These are phyloP conservation scores for Silurus lanzhouensis DNA, from an alignment of 2,797 vertebrate genomes.

Conservation along the genomic window DNA sequence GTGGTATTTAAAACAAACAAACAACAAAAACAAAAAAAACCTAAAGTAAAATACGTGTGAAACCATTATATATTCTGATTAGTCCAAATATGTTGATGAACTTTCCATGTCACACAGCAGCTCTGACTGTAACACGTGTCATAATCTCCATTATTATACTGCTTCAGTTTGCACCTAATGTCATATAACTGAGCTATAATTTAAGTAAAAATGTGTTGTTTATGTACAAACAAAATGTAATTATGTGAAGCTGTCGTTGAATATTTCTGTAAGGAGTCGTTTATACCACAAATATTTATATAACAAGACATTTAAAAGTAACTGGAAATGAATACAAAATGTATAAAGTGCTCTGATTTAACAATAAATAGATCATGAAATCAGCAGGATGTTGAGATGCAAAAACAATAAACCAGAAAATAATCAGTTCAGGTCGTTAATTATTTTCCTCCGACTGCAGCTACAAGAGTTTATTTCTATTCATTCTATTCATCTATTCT, in stretches of 20 bases:
- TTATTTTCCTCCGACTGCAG: background rate
- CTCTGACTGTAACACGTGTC: no score
- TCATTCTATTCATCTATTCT: no score
- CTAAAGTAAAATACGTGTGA: no score
- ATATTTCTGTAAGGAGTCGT: background rate
- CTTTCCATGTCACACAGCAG: no score
- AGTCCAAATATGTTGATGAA: no score
- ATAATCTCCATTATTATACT: no score
- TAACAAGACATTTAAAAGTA: background rate
- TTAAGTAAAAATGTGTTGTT: background rate
- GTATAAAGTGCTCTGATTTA: background rate
- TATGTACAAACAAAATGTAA: background rate
- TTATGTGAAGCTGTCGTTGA: background rate
- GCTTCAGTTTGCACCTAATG: no score
- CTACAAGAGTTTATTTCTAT: background rate
- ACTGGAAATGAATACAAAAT: background rate
- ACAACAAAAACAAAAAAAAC: no score
- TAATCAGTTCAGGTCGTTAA: background rate
- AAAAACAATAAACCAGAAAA: background rate
- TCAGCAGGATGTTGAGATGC: background rate
- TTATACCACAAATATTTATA: background rate
- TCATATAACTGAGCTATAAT: no score
- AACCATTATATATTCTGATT: no score
- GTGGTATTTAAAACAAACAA: no score
- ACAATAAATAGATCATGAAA: background rate